Evolutionary conservation across 2,888 invertebrate species (phyloP).

Genomic region (Mylabris sibirica): DNA sequence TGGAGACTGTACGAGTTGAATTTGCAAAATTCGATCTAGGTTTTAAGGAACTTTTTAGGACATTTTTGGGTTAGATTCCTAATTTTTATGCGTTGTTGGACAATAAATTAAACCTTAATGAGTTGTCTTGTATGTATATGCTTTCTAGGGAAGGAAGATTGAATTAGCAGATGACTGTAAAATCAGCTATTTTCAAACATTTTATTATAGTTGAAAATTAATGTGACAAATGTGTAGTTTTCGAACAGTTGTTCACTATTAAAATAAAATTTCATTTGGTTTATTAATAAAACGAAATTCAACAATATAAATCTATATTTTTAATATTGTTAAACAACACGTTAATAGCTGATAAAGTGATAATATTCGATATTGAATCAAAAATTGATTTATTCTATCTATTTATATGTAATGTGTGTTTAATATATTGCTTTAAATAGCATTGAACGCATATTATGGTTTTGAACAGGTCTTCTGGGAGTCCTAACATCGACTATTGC

Average conservation of each 20-base stretch:
- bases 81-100: too few relatives aligned
- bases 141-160: background rate
- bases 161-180: background rate
- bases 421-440: background rate
- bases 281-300: background rate
- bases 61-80: too few relatives aligned
- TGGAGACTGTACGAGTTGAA: too few relatives aligned
- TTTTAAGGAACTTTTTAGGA: too few relatives aligned
- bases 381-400: background rate
- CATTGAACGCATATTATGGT: constrained; percentile 4
- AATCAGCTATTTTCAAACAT: background rate
- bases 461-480: constrained; percentile 27
- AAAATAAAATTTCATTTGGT: background rate
- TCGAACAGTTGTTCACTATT: background rate
- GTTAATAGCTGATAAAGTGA: background rate
- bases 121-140: background rate
- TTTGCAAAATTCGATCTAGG: background rate
- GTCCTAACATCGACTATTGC: constrained; percentile 21
- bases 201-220: background rate
- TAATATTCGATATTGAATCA: background rate
- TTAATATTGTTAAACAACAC: background rate
- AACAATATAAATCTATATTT: background rate
- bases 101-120: background rate
- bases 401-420: background rate
- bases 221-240: background rate